Base-by-base conservation (phyloP, 2,113 vertebrate species). In the Phyllostomus discolor region DNA sequence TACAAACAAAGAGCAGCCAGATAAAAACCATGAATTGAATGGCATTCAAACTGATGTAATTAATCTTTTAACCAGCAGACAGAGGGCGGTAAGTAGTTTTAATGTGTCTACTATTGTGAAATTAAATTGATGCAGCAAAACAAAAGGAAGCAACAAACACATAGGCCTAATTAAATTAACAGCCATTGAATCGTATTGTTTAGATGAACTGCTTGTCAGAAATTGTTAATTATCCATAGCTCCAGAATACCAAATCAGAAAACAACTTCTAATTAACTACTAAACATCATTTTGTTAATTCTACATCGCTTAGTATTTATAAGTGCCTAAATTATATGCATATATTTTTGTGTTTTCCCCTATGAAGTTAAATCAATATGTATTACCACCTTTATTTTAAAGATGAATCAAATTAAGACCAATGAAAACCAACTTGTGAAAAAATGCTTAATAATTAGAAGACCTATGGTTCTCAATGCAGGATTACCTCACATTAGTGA, bases 51-150 rank as follows among this genome's bases (percentile, higher is more conserved):
- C 54, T 70, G 67, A 75, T 35, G 92, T 93, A 96, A 96, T 95
- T 96, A 96, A 91, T 94, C 50, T 54, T 79, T 95, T 91, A 83
- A 78, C 59, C n/a, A 67, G 33, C 22, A 96, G 59, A 57, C 78
- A 62, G 22, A 85, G 67, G 26, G 52, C 64, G n/a, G 54, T 62
- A 88, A 96, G 38, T n/a, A 89, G n/a, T 96, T 96, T 96, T 82
- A 96, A 95, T 76, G 41, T 94, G 78, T 79, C 78, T 91, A 48
- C 95, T 96, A 70, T 43, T 96, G 35, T 96, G 66, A 95, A 90
- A 22, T 64, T 92, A 94, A 91, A 83, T 35, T 57, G 82, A 92
- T 38, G 69, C 59, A 73, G 5, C 14, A 28, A 79, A 94, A 95
- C 94, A 95, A 96, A 91, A 66, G 46, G 70, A 73, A 73, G 57